These are phyloP conservation scores for Alligator mississippiensis DNA, from an alignment of 2,113 vertebrate species.

Conservation along the genomic window DNA sequence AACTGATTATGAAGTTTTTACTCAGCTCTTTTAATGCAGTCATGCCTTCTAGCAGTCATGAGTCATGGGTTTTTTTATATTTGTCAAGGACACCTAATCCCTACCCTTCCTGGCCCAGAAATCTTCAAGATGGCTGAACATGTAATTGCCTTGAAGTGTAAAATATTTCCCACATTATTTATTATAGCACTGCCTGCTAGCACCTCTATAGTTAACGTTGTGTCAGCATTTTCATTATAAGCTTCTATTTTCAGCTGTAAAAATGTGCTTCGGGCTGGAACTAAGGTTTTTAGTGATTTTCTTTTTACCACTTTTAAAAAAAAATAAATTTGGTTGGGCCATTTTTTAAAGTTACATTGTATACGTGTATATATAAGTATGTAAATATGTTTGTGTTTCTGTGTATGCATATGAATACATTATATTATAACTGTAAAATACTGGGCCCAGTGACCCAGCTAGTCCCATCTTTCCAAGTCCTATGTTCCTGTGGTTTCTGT, in stretches of 20 bases:
- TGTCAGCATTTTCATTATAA: constrained; percentile 83
- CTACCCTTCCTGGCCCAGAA: constrained; percentile 80
- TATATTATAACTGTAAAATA: not conserved
- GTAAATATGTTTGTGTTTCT: not conserved
- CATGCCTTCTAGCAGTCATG: constrained; percentile 78
- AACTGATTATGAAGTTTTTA: constrained; percentile 73
- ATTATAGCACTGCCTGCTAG: constrained; percentile 75
- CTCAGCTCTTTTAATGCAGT: constrained; percentile 78
- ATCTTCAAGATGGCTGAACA: constrained; percentile 82
- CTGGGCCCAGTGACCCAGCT: too few species aligned
- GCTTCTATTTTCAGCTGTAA: constrained; percentile 77
- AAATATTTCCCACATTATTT: constrained; percentile 84
- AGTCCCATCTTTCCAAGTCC: too few species aligned
- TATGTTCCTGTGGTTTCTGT: not conserved
- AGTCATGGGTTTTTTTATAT: constrained; percentile 82
- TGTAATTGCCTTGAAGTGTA: constrained; percentile 84
- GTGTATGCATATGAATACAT: not conserved
- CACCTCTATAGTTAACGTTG: constrained; percentile 78
- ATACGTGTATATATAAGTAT: not conserved
- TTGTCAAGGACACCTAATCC: constrained; percentile 83
- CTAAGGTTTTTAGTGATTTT: constrained; percentile 57
- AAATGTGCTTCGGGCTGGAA: constrained; percentile 76
- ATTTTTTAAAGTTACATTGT: constrained; percentile 58
- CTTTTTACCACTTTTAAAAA: constrained; percentile 47
- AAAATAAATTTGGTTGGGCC: constrained; percentile 61